Percentiles rank a stretch among this genome's conserved stretches.
Evolutionary conservation across 1,140 invertebrate species (phyloP).

Genomic region (Lordiphosa mommai): DNA sequence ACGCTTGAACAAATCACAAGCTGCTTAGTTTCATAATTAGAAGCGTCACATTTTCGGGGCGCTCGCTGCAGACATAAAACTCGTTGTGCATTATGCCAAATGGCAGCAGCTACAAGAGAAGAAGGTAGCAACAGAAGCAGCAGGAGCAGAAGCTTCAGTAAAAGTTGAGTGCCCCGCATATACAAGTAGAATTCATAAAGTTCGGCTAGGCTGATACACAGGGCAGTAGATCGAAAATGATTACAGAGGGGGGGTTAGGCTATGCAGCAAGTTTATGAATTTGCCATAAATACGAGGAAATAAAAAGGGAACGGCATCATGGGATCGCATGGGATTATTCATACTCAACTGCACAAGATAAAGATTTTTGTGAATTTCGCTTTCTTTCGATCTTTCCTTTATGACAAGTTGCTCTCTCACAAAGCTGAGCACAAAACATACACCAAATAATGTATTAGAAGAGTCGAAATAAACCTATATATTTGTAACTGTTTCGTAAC

Average conservation of each 20-base stretch:
- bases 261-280: too few species aligned
- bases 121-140: slow-evolving; percentile 31
- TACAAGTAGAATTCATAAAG: slow-evolving; percentile 25
- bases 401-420: too few species aligned
- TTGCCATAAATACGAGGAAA: too few species aligned
- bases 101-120: slow-evolving; percentile 27
- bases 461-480: too few species aligned
- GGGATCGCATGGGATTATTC: too few species aligned
- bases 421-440: too few species aligned
- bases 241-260: not conserved
- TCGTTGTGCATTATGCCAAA: slow-evolving; percentile 69
- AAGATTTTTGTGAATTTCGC: too few species aligned
- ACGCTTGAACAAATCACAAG: slow-evolving; percentile 77
- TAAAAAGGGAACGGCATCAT: too few species aligned
- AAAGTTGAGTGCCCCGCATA: slow-evolving; percentile 17
- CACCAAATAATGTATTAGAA: too few species aligned
- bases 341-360: too few species aligned
- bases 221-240: not conserved
- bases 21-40: slow-evolving; percentile 78
- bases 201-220: slow-evolving; percentile 17
- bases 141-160: slow-evolving; percentile 19
- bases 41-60: slow-evolving; percentile 71
- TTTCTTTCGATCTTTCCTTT: too few species aligned
- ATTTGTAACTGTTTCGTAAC: too few species aligned
- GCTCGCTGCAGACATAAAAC: slow-evolving; percentile 49